Evolutionary conservation across 2,113 vertebrate genomes (phyloP), one percentile per base, ranked within the genome.

Genomic region (Raja brachyura): DNA sequence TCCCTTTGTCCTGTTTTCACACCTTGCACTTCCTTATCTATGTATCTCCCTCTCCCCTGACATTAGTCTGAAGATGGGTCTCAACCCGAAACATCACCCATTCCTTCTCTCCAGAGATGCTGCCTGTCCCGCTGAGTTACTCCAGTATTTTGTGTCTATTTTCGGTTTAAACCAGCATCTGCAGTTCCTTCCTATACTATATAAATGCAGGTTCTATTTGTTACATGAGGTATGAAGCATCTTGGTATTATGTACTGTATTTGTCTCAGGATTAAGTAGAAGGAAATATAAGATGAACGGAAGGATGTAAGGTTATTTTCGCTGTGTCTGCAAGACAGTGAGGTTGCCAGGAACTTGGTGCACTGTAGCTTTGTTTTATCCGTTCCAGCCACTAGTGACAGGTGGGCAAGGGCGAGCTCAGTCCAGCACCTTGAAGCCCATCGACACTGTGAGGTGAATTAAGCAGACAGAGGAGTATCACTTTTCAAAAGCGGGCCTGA

Each of bases 381-480:
- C 6, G 14, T 73, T 74, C 20, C 0, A 92, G 66, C 90, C 66
- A 73, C 22, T 25, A 33, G 28, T 31, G 39, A 63, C 90, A 73
- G 90, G 90, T 54, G 68, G 70, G 18, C 33, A 92, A 39, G 63
- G 48, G 31, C 73, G 33, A 92, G 33, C 54, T 2, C 33, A 70
- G 73, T 73, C 73, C 90, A 83, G 93, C 94, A 94, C 93, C 93
- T 94, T 76, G 95, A 74, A 83, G 95, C 94, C 77, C 86, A 93
- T 94, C 93, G 94, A 93, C 93, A 90, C 93, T 94, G 93, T 94
- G 94, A 94, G 94, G 94, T 70, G 14, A 28, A 93, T 90, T 95
- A 94, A 94, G 93, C 78, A 94, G 96, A 93, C 94, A 94, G 94
- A 93, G 93, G 83, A 31, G 94, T 94, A 93, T 95, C 94, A 94